Base-by-base conservation (phyloP, 2,888 invertebrate genomes). In the Cabera pusaria region DNA sequence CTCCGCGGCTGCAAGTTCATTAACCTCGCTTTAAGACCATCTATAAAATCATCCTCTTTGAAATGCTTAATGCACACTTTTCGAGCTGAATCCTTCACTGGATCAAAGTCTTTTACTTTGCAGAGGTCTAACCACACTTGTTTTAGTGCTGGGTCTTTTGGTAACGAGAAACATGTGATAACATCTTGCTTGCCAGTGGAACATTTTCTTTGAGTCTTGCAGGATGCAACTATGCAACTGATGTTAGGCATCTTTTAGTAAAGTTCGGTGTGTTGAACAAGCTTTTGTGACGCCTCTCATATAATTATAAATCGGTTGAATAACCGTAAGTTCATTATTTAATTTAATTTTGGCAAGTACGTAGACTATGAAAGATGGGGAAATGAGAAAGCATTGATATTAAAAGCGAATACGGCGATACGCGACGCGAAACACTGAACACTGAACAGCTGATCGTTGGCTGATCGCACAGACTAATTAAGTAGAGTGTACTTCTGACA, bases 51-150 rank as follows among this genome's bases (percentile, higher is more conserved):
- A 6, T 21, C 20, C 6, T 35, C 35, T 8, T 27, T 27, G 16
- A 35, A 35, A 27, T 35, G 35, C 17, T 35, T 35, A 6, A 22
- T 27, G 17, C 35, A 35, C n/a, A 35, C 27, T 27, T 27, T 35
- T 7, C 10, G 26, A 7, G 8, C 22, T n/a, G 7, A 9, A n/a
- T 27, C 21, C 1, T 8, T 18, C 1, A n/a, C 16, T n/a, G 16
- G 17, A 9, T 8, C 3, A 3, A 6, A 20, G 6, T 35, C 21
- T 3, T 21, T 8, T 4, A 35, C 27, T 26, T 35, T 9, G 8
- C 35, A 35, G 4, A 35, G 26, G 2, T 27, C 6, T 1, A 35
- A 7, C 35, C 35, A 35, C 11, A 17, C 11, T 4, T 10, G 14
- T 7, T 7, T 35, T 3, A 27, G 5, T 3, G 6, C 21, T 17